Evolutionary conservation across 2,113 vertebrate species (phyloP).

Genomic region (rat (Rattus norvegicus)): GRCr8 NC_086019.1:10346001-10346500

Average conservation of each 20-base stretch:
- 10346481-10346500: neutral
- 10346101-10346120: constrained; percentile 23
- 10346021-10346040: constrained; percentile 71
- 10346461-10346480: neutral
- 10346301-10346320: neutral
- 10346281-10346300: neutral
- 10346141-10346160: neutral
- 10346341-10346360: neutral
- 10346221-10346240: neutral
- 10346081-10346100: constrained; percentile 47
- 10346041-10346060: constrained; percentile 81
- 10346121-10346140: constrained; percentile 60
- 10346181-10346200: constrained; percentile 19
- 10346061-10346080: constrained; percentile 5
- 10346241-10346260: neutral
- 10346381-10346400: constrained; percentile 71
- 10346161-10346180: constrained; percentile 9
- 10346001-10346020: constrained; percentile 69
- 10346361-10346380: neutral
- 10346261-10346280: neutral
- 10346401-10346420: constrained; percentile 29
- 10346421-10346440: constrained; percentile 38
- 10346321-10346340: neutral
- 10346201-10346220: neutral
- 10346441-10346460: neutral